Base-by-base conservation (phyloP, 2,888 invertebrate genomes). In the Agriopis aurantiaria region DNA sequence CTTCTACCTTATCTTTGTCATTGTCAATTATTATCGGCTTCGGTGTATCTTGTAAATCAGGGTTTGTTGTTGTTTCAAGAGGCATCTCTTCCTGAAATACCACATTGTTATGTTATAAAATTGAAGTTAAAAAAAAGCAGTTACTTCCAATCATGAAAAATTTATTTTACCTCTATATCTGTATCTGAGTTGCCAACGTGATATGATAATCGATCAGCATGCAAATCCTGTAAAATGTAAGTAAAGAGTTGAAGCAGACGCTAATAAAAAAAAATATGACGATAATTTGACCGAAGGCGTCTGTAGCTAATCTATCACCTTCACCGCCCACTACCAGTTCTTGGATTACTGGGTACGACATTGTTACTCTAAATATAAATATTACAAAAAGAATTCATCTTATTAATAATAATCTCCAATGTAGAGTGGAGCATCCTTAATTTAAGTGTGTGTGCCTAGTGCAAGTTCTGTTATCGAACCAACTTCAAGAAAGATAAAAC, bases 191-290 rank as follows among this genome's bases (percentile, higher is more conserved):
- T n/a, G 9, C 60, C 60, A 3, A 60, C 49, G 8, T 60, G 49
- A 41, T 52, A 52, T 4, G 52, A 62, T 17, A 52, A 3, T 52
- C 43, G 52, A 11, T 41, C 61, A 12, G 45, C 52, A 52, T 62
- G 43, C 10, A 62, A 52, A 52, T 62, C 61, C 61, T 62, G 45
- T 17, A 62, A 62, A 43, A 43, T 9, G 3, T 43, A 43, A 1
- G 43, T 8, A 43, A 9, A 8, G 2, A 43, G 9, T 43, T 43
- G 41, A 33, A 33, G 33, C 33, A 33, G 33, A 33, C 33, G 3
- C 3, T 33, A 5, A 1, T 33, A 3, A 5, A 3, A 33, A 0
- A 33, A 33, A 33, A 33, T 33, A 33, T 33, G 3, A 33, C 33
- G 5, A 33, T 33, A 4, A 33, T 3, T 33, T 33, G 1, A 33